These are phyloP conservation scores for Abrostola triplasia DNA, from an alignment of 2,888 invertebrate species.

Conservation along the genomic window DNA sequence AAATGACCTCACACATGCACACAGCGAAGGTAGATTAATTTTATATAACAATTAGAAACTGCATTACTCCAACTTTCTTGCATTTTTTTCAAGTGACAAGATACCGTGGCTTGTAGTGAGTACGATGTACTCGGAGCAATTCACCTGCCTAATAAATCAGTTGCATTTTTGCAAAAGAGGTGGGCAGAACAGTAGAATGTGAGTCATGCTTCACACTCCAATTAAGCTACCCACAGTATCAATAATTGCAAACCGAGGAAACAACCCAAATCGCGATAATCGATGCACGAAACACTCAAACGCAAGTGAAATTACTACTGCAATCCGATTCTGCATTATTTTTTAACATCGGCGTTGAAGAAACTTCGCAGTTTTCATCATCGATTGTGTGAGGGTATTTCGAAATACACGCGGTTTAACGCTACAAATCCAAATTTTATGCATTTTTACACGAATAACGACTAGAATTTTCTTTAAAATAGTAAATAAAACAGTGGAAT, in stretches of 20 bases:
- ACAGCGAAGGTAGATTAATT: constrained; percentile 53
- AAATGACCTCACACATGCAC: constrained; percentile 59
- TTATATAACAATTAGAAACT: constrained; percentile 25
- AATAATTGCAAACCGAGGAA: constrained; percentile 80
- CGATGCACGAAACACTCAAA: constrained; percentile 79
- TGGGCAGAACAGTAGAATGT: constrained; percentile 77
- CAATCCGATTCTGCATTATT: constrained; percentile 57
- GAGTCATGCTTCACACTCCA: constrained; percentile 87
- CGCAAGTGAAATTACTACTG: constrained; percentile 75
- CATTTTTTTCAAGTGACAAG: constrained; percentile 23
- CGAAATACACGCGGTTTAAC: constrained; percentile 63
- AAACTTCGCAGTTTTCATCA: constrained; percentile 51
- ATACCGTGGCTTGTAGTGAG: constrained; percentile 13
- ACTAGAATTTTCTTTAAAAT: constrained; percentile 60
- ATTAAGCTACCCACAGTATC: constrained; percentile 84
- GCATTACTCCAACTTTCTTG: constrained; percentile 24
- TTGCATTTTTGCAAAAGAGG: constrained; percentile 77
- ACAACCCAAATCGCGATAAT: constrained; percentile 80
- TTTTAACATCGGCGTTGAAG: constrained; percentile 48
- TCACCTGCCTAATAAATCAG: constrained; percentile 67
- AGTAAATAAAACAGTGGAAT: constrained; percentile 73
- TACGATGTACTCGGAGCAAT: constrained; percentile 28
- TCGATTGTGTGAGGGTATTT: constrained; percentile 74
- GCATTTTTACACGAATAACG: constrained; percentile 44
- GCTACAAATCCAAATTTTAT: constrained; percentile 32